Base-by-base conservation (phyloP, 2,113 vertebrate genomes). In the Triplophysa tibetana region DNA sequence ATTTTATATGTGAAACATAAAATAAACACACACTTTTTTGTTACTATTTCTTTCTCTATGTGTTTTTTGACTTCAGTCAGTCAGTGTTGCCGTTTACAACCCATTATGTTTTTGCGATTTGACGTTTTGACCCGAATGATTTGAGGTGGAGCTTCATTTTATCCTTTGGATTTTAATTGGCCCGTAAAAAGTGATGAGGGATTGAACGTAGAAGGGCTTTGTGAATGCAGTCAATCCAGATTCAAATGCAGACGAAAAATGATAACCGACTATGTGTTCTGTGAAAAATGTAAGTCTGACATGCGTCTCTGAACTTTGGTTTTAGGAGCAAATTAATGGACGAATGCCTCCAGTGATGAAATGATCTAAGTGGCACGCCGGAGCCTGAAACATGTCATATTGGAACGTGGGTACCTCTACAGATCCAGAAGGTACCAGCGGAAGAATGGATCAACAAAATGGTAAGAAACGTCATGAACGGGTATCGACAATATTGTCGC, bases 321-420 rank as follows among this genome's bases (percentile, higher is more conserved):
- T 64, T n/a, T 75, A 33, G 60, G 52, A 38, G 10, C 58, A 77
- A 33, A 26, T n/a, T 8, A 54, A 13, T 52, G 12, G 17, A 24
- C 23, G 41, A 43, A 16, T 12, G 24, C 58, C 56, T 24, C 29
- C 13, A 26, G 33, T 33, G 67, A 67, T 82, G 63, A 16, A 2
- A 0, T 61, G 13, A 19, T 82, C 38, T 6, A 29, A 60, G 72
- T 68, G 67, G 76, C 58, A 74, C 45, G 5, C 60, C 54, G 41
- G 29, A 62, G 8, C 48, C 63, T 75, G 67, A 79, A 92, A 86
- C 86, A 96, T 96, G 95, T 90, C 89, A 19, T 96, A 95, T 89
- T 96, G 95, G 95, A 93, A 91, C 61, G 94, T 95, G 45, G 92
- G 93, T 68, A 88, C 87, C 41, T 89, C 91, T 82, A 89, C 86